Conservation (phyloP, 2,888 invertebrate species). For the Tryphoninae sp. region DNA sequence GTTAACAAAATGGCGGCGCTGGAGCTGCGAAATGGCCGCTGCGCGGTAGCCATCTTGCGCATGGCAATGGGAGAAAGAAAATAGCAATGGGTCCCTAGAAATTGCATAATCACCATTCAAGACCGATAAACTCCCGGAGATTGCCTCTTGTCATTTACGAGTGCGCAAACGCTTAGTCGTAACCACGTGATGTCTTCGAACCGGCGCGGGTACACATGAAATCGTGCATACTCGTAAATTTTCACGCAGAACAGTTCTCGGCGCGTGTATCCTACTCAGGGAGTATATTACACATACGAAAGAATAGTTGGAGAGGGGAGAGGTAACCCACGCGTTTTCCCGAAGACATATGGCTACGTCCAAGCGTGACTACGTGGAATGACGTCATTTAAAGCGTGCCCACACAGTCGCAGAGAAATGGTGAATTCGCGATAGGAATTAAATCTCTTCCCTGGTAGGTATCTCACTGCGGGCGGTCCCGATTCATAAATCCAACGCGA, state of each 20-base stretch:
- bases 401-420: conserved; percentile 39
- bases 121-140: background rate
- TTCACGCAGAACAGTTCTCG: conserved; percentile 10
- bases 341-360: conserved; percentile 44
- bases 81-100: background rate
- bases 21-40: background rate
- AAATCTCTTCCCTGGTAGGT: conserved; percentile 13
- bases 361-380: conserved; percentile 23
- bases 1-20: conserved; percentile 20
- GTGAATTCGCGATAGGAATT: conserved; percentile 39
- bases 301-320: conserved; percentile 5
- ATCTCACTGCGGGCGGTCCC: conserved; percentile 49
- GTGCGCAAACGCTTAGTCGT: conserved; percentile 4
- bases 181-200: conserved; percentile 11
- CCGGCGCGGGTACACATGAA: conserved; percentile 1
- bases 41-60: background rate
- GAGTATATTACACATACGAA: conserved; percentile 8
- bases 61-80: background rate
- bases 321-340: conserved; percentile 45
- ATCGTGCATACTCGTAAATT: conserved; percentile 48
- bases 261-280: background rate
- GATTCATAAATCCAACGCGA: conserved; percentile 39
- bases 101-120: background rate
- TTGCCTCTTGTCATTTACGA: background rate
- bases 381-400: conserved; percentile 49